Evolutionary conservation across 2,113 vertebrate genomes (phyloP).

Genomic region (Scartelaos histophorus): DNA sequence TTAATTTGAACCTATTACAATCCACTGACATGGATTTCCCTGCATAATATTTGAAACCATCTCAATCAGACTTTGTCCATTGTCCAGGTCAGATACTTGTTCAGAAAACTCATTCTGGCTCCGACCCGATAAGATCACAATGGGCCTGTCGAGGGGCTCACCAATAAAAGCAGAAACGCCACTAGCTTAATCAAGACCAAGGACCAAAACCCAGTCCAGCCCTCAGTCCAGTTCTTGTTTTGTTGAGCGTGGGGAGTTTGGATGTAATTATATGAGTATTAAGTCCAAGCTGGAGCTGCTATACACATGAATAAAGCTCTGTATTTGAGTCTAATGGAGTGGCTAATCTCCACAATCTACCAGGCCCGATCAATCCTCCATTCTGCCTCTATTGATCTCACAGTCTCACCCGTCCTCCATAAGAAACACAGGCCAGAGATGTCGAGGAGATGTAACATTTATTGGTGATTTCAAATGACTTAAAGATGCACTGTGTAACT

Average conservation of each 20-base stretch:
- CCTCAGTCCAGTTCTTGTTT: constrained; percentile 31
- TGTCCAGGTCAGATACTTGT: constrained; percentile 26
- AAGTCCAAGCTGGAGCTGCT: constrained; percentile 65
- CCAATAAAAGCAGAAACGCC: constrained; percentile 23
- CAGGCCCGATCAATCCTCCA: constrained; percentile 73
- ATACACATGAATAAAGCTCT: constrained; percentile 72
- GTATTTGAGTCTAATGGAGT: constrained; percentile 73
- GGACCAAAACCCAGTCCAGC: constrained; percentile 35
- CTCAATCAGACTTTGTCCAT: constrained; percentile 14
- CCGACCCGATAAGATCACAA: constrained; percentile 21
- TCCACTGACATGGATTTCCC: constrained; percentile 38
- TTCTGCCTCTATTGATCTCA: constrained; percentile 75
- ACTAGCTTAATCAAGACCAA: constrained; percentile 14
- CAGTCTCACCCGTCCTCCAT: constrained; percentile 61
- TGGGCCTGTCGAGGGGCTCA: not conserved
- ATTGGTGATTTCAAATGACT: constrained; percentile 68
- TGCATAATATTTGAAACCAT: constrained; percentile 20
- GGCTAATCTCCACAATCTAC: constrained; percentile 77
- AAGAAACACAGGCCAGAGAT: constrained; percentile 73
- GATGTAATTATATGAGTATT: constrained; percentile 68
- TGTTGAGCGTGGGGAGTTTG: constrained; percentile 60
- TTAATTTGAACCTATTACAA: not conserved
- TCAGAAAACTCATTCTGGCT: constrained; percentile 13
- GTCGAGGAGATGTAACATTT: constrained; percentile 72
- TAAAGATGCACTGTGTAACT: not conserved